These are phyloP conservation scores for Neogobius melanostomus DNA, from an alignment of 2,113 vertebrate species.

Conservation along the genomic window DNA sequence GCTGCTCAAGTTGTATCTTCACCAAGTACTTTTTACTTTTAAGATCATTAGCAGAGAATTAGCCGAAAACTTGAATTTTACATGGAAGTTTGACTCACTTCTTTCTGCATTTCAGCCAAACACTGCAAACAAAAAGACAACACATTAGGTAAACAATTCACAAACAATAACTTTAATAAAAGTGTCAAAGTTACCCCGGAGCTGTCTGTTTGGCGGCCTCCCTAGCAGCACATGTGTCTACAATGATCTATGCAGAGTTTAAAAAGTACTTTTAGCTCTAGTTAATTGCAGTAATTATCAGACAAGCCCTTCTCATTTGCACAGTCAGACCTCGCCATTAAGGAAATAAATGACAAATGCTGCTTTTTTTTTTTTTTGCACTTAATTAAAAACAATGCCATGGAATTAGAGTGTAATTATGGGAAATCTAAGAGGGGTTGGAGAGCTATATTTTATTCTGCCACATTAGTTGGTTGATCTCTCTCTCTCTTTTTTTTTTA, in stretches of 20 bases:
- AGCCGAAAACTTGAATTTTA: too few species aligned
- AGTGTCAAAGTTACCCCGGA: neutral
- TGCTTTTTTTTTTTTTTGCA: neutral
- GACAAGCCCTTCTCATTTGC: conserved; percentile 92
- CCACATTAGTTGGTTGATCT: neutral
- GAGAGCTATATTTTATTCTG: neutral
- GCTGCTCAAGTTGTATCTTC: too few species aligned
- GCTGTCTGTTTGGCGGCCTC: conserved; percentile 43
- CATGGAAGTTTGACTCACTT: neutral
- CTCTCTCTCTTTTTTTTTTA: neutral
- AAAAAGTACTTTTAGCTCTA: conserved; percentile 72
- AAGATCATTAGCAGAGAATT: too few species aligned
- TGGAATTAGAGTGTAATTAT: conserved; percentile 22
- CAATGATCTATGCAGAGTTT: conserved; percentile 67
- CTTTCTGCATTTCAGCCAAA: neutral
- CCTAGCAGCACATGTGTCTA: conserved; percentile 71
- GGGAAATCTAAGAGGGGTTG: conserved; percentile 30
- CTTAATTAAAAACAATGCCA: neutral
- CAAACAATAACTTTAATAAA: conserved; percentile 1
- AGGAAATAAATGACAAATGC: conserved; percentile 86
- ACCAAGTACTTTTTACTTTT: too few species aligned
- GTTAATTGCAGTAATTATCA: conserved; percentile 95
- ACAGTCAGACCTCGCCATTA: conserved; percentile 92
- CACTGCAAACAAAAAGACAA: neutral
- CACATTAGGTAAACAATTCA: neutral